Evolutionary conservation across 1,140 invertebrate genomes (phyloP), one percentile per base, ranked within the genome.

Genomic region (Palaemon carinicauda): DNA sequence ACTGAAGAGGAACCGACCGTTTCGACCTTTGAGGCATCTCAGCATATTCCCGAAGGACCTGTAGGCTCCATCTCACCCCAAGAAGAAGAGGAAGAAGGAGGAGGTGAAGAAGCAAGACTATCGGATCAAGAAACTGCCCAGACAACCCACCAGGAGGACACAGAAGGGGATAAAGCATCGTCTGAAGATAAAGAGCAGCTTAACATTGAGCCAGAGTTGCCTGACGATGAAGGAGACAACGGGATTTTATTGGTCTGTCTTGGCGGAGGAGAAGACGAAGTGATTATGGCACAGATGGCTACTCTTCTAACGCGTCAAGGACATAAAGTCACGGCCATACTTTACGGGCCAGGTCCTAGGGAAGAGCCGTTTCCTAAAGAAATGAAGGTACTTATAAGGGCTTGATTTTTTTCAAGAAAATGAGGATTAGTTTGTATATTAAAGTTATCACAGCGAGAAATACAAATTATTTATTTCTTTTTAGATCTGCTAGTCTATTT

Each of bases 191-290:
- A 21, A 1, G 33, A 53, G 21, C 24, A 24, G 15, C 21, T 1
- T 4, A 4, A 15, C 19, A 0, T 15, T 5, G 65, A 15, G 4
- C 65, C 65, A 3, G 65, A 69, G 17, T 12, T 29, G 21, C n/a
- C 65, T 24, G 65, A 69, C 14, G 41, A 53, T 51, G 33, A 15
- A 21, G 74, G 24, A 21, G 74, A 41, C 9, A 17, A 15, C 24
- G 65, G 24, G 3, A 80, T 82, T 73, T 31, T 83, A 14, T 51
- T 83, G 10, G 31, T 83, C 9, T 52, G 51, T 17, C 71, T 83
- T 2, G 82, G 82, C 3, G 82, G 82, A 33, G 82, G 82, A n/a
- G 82, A 83, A 41, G 82, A 83, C 24, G 50, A 73, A 19, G 53
- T 77, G 21, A 51, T 83, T 9, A 77, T 83, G 21, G 71, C 82